Conservation (phyloP, 2,888 invertebrate genomes). For the Eristalis intricaria region DNA sequence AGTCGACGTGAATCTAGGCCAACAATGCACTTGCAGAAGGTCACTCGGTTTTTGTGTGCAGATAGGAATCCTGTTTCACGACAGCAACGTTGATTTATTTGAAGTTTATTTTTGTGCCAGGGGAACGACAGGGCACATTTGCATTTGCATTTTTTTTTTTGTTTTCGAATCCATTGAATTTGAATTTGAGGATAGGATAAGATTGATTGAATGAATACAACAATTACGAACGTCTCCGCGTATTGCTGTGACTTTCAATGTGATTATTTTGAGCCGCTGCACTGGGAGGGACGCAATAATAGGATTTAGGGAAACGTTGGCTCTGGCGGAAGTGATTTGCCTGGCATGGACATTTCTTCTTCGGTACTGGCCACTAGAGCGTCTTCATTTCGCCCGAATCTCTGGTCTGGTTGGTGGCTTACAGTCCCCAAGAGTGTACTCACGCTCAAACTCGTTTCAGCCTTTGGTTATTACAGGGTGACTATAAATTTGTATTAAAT, state of each 20-base stretch:
- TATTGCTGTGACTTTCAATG: not conserved
- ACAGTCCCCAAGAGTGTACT: too few relatives aligned
- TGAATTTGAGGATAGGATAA: not conserved
- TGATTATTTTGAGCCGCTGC: not conserved
- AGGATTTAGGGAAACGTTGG: too few relatives aligned
- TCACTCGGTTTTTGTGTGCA: constrained; percentile 44
- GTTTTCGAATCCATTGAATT: constrained; percentile 17
- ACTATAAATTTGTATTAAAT: too few relatives aligned
- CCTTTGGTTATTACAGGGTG: too few relatives aligned
- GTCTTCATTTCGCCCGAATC: too few relatives aligned
- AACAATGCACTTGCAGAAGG: constrained; percentile 54
- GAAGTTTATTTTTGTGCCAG: constrained; percentile 35
- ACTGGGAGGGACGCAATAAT: too few relatives aligned
- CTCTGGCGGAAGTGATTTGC: too few relatives aligned
- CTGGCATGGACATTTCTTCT: too few relatives aligned
- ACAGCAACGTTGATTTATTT: constrained; percentile 48
- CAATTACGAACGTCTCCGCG: constrained; percentile 7
- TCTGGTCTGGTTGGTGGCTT: too few relatives aligned
- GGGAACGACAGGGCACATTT: constrained; percentile 16
- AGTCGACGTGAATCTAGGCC: constrained; percentile 56
- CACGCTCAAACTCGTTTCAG: too few relatives aligned
- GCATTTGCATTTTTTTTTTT: not conserved
- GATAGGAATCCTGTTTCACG: constrained; percentile 36
- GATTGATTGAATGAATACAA: constrained; percentile 41
- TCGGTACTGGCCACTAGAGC: too few relatives aligned